Base-by-base conservation (phyloP, 1,140 invertebrate genomes). In the Trichonephila clavata region DNA sequence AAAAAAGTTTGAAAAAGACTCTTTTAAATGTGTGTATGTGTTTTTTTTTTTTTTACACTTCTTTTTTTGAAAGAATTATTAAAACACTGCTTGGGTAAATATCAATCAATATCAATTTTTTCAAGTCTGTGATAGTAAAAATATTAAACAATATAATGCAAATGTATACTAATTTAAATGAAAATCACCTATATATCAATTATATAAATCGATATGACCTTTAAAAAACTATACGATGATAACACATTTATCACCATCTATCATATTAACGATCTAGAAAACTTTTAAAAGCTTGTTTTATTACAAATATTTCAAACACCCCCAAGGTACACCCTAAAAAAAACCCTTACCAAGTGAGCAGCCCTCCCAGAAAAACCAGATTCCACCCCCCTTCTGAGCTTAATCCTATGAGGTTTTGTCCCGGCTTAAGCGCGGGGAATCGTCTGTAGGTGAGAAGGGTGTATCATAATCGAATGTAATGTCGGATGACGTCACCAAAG, bases 401-500 rank as follows among this genome's bases (percentile, higher is more conserved):
- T 89, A 71, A 89, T 89, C 87, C 87, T 32, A 65, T 89, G 87
- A 89, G 87, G 87, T 89, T 89, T 89, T 71, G 63, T 57, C 57
- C 24, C 57, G 10, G 50, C 50, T 50, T 50, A 50, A 50, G 50
- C 50, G 50, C 50, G 16, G 83, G 81, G 83, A 27, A 27, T 59
- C 83, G 83, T n/a, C 24, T 59, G 50, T 59, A 68, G 87, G 32
- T 57, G n/a, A 89, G 68, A 61, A 59, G 57, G 87, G 87, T 43
- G 59, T 21, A 68, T 68, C 87, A 39, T 89, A 89, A 89, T 89
- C 87, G 87, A 89, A 89, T 89, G 87, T 89, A 89, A 89, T 77
- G 32, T 61, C 65, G 65, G 63, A 77, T 65, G 71, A 65, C 65
- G 71, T 65, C 71, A 32, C 68, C 71, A 77, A 89, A 65, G 87